Base-by-base conservation (phyloP, 2,113 vertebrate genomes). In the Neogobius melanostomus region DNA sequence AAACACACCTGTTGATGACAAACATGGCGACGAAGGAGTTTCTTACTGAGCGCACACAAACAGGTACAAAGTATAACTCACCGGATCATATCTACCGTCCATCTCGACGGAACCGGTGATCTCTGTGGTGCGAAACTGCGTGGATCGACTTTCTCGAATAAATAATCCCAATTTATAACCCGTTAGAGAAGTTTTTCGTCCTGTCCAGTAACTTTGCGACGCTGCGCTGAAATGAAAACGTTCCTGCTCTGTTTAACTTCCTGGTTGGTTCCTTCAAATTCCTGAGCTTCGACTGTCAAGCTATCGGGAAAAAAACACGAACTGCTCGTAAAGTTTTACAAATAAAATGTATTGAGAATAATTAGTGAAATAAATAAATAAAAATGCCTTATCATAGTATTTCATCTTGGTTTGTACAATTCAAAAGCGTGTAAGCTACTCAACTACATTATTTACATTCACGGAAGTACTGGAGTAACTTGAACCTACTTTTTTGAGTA, bases 211-310 rank as follows among this genome's bases (percentile, higher is more conserved):
- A 60, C 49, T 65, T 64, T 56, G n/a, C n/a, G 53, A 50, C 15
- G 66, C n/a, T 72, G 17, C 5, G 5, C 52, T 49, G 17, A 53
- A 64, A 16, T 42, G 7, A 43, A 9, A 11, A 42, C 47, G 73
- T 73, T 81, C 52, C 74, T 81, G 54, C 8, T 78, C 17, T 4
- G 17, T 44, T 71, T 42, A 15, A 90, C 90, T 92, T 93, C 92
- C 92, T 91, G 89, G 83, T 92, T 84, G 36, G 64, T 43, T 57
- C 45, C 7, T 69, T 72, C 80, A 46, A 66, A 88, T 87, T 87
- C 87, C 79, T 75, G 64, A 52, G 60, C 72, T 42, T 42, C 57
- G 14, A 3, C 3, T 7, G 72, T 79, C 49, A 77, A 66, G 57
- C 47, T 1, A 1, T 21, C 2, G 0, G 15, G 14, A 1, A 7